These are phyloP conservation scores for Hycleus phaleratus DNA, from an alignment of 1,140 invertebrate genomes.

Conservation along the genomic window DNA sequence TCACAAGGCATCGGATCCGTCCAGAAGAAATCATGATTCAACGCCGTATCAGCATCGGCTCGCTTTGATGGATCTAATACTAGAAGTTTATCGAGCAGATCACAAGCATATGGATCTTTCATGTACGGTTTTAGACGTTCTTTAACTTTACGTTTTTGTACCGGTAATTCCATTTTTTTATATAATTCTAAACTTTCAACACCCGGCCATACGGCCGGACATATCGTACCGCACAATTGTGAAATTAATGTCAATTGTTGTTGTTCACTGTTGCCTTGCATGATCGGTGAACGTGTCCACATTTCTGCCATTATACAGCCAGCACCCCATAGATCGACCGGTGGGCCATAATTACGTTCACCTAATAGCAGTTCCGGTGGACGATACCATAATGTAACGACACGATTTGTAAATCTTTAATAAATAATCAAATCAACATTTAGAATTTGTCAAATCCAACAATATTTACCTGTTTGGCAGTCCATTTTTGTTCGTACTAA, in stretches of 20 bases:
- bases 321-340: conserved; percentile 97
- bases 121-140: conserved; percentile 86
- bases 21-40: conserved; percentile 99
- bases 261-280: conserved; percentile 92
- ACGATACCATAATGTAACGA: conserved; percentile 96
- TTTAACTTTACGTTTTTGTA: conserved; percentile 87
- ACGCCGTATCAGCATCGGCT: conserved; percentile 82
- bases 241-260: conserved; percentile 93
- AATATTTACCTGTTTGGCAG: conserved; percentile 60
- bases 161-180: conserved; percentile 83
- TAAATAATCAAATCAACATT: not conserved
- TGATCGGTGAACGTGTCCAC: conserved; percentile 89
- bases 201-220: conserved; percentile 88
- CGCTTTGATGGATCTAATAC: conserved; percentile 87
- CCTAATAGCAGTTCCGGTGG: conserved; percentile 88
- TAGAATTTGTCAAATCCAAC: not conserved
- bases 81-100: conserved; percentile 88
- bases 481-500: conserved; percentile 81
- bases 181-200: conserved; percentile 90
- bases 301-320: conserved; percentile 99
- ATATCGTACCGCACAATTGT: conserved; percentile 94
- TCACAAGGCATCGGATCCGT: conserved; percentile 92
- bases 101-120: conserved; percentile 86
- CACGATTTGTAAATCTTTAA: conserved; percentile 84
- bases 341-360: conserved; percentile 91